phyloP scores from a whole-genome alignment of 2,797 vertebrate species.

The Dromococcyx pavoninus region DNA sequence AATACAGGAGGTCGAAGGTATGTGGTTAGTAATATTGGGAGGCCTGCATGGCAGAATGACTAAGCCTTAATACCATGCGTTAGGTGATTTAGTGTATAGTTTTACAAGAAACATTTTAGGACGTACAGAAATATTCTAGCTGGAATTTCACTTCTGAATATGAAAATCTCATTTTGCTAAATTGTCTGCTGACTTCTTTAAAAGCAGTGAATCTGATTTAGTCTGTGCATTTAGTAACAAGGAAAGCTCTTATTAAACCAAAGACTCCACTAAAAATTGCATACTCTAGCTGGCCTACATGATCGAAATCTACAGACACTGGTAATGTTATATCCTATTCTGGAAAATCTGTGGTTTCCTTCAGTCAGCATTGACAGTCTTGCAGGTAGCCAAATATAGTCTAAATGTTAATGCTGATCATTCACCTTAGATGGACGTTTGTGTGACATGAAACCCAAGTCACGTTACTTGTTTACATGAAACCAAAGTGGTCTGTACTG shows the following conservation, averaged over 20 bases:
- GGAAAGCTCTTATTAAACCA: neutral
- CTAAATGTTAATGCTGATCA: neutral
- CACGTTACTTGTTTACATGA: neutral
- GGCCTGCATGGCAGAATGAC: neutral
- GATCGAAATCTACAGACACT: neutral
- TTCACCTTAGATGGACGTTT: neutral
- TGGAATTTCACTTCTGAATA: neutral
- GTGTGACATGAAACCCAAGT: neutral
- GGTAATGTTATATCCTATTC: no score
- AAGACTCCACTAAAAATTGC: neutral
- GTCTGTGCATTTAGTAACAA: neutral
- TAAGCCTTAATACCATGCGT: neutral
- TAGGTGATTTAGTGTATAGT: neutral
- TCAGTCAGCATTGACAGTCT: neutral
- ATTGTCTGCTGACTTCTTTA: conserved; percentile 10
- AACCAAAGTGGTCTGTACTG: neutral
- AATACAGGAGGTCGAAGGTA: neutral
- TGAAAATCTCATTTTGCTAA: conserved; percentile 20
- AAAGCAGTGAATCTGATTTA: neutral
- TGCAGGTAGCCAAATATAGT: neutral
- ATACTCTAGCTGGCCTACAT: neutral
- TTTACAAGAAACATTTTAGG: conserved; percentile 1
- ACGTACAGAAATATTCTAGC: neutral
- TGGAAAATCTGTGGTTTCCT: neutral
- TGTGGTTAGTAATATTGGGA: neutral